Evolutionary conservation across 2,113 vertebrate genomes (phyloP), one percentile per base, ranked within the genome.

Genomic region (Nasalis larvatus): DNA sequence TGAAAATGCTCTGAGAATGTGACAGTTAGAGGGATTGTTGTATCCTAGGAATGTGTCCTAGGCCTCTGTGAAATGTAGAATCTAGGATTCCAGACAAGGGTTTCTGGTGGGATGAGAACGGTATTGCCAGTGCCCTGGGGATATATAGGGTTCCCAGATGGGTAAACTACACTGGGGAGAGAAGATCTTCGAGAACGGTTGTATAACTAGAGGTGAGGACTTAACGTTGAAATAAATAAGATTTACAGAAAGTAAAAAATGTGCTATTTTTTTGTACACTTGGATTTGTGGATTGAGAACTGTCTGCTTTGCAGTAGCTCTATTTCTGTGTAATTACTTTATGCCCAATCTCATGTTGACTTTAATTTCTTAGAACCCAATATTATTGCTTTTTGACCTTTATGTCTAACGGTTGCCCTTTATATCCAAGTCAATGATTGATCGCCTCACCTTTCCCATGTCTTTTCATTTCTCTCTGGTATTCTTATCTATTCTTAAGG

Each of bases 391-490:
- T 86, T 95, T 82, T 96, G 42, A 90, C 54, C 42, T 94, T 96
- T 74, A 94, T 2, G 63, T 87, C 40, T 20, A 93, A 88, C 2
- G 32, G 80, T 80, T 97, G 42, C 84, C 63, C 56, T 94, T 94
- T 84, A 94, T 8, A 76, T 80, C 52, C 16, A 93, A 91, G n/a
- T 23, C 12, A 47, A 23, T 32, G 27, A 82, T 52, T 56, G 68
- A 86, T 45, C 9, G 13, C 35, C 27, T 94, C 23, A 76, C 13
- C 4, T 94, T 76, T 83, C 10, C 18, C 6, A 8, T 13, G 7
- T 84, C 30, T 92, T n/a, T 86, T 94, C 35, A 60, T 83, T 97
- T 94, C 71, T 95, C 20, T 94, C 47, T 71, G 58, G 7, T 95
- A 80, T 58, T 86, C 56, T 85, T 88, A 63, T 45, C 25, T 60